These are phyloP conservation scores for Melospiza melodia DNA, from an alignment of 2,113 vertebrate genomes.

Conservation along the genomic window DNA sequence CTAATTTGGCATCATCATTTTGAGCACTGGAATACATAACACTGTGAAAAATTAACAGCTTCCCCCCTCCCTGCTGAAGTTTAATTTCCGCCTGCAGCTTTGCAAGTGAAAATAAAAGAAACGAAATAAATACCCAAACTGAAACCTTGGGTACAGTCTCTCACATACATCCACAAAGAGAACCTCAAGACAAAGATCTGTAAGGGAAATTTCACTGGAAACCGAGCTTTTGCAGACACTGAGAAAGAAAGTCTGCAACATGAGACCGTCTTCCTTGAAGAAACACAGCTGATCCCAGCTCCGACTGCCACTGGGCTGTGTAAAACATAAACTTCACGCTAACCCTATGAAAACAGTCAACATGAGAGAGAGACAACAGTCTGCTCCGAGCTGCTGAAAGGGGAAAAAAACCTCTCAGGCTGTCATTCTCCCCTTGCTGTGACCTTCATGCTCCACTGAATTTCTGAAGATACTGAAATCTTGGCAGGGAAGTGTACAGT, in stretches of 20 bases:
- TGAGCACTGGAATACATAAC: background rate
- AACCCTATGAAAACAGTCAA: slow-evolving; percentile 66
- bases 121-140: background rate
- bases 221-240: slow-evolving; percentile 13
- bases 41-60: slow-evolving; percentile 3
- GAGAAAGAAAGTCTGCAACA: slow-evolving; percentile 38
- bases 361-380: slow-evolving; percentile 45
- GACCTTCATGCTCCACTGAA: slow-evolving; percentile 73
- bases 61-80: background rate
- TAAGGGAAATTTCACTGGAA: slow-evolving; percentile 30
- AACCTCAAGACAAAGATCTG: slow-evolving; percentile 23
- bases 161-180: background rate
- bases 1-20: slow-evolving; percentile 36
- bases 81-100: background rate
- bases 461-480: slow-evolving; percentile 76
- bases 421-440: slow-evolving; percentile 71
- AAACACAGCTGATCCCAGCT: slow-evolving; percentile 58
- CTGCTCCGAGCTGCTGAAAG: slow-evolving; percentile 47
- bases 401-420: slow-evolving; percentile 42
- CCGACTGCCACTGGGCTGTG: slow-evolving; percentile 45
- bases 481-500: slow-evolving; percentile 74
- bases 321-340: slow-evolving; percentile 62
- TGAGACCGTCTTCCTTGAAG: slow-evolving; percentile 37
- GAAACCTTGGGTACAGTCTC: background rate
- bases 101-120: slow-evolving; percentile 21